Evolutionary conservation across 2,113 vertebrate species (phyloP).

Genomic region (Trogon surrucura): DNA sequence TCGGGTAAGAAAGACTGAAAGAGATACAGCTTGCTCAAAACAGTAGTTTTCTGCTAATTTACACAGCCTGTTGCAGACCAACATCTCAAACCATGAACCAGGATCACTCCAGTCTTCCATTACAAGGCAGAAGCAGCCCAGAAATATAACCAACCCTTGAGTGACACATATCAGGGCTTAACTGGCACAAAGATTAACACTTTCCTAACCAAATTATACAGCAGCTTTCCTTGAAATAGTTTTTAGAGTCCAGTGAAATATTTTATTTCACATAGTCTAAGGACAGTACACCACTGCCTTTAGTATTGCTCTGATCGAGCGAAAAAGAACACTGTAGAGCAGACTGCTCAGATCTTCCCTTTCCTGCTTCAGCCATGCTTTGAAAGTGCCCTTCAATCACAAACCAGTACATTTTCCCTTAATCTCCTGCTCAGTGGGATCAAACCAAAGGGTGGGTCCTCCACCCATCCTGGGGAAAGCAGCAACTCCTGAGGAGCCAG

Average conservation of each 20-base stretch:
- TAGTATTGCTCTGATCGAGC: background rate
- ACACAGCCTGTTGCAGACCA: background rate
- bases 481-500: background rate
- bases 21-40: background rate
- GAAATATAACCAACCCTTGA: background rate
- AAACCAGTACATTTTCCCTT: background rate
- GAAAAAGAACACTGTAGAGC: background rate
- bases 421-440: background rate
- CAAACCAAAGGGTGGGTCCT: slow-evolving; percentile 1
- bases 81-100: background rate
- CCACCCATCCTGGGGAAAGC: background rate
- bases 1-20: background rate
- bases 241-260: background rate
- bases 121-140: background rate
- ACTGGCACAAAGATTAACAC: background rate
- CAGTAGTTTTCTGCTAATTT: background rate
- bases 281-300: background rate
- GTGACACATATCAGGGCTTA: background rate
- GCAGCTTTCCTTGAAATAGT: background rate
- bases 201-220: background rate
- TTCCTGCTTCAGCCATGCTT: background rate
- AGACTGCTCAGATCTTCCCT: background rate
- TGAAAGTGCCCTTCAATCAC: background rate
- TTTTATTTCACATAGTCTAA: background rate
- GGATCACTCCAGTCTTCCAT: background rate